Percentiles rank a stretch among this genome's conserved stretches.
Evolutionary conservation across 2,113 vertebrate genomes (phyloP).

Genomic region (Numida meleagris): DNA sequence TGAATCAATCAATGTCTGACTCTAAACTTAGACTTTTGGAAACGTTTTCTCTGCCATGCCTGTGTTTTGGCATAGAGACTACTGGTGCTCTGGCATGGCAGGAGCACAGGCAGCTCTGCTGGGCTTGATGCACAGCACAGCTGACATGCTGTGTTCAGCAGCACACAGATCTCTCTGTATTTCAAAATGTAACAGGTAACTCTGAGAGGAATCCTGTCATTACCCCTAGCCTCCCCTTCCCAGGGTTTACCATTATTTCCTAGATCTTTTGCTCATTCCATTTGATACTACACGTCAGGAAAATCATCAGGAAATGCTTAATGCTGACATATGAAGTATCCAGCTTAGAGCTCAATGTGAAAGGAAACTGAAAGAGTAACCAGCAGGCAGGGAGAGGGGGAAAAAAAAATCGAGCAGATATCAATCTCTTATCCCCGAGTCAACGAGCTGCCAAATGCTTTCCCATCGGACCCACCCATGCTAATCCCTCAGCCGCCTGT

Average conservation of each 20-base stretch:
- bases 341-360: background rate
- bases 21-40: background rate
- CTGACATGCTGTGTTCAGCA: background rate
- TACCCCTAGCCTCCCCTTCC: background rate
- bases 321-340: background rate
- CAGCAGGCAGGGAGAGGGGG: background rate
- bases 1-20: background rate
- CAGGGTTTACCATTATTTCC: background rate
- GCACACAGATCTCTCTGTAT: background rate
- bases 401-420: background rate
- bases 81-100: background rate
- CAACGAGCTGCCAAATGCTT: background rate
- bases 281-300: rapidly evolving
- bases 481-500: background rate
- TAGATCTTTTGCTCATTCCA: background rate
- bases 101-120: background rate
- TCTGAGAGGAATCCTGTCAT: background rate
- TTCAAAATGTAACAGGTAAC: background rate
- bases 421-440: background rate
- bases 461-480: background rate
- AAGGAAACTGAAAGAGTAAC: background rate
- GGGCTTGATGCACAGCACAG: background rate
- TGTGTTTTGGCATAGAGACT: background rate
- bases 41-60: background rate
- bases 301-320: background rate